Evolutionary conservation across 2,888 invertebrate species (phyloP).

Genomic region (Nephrotoma flavescens): DNA sequence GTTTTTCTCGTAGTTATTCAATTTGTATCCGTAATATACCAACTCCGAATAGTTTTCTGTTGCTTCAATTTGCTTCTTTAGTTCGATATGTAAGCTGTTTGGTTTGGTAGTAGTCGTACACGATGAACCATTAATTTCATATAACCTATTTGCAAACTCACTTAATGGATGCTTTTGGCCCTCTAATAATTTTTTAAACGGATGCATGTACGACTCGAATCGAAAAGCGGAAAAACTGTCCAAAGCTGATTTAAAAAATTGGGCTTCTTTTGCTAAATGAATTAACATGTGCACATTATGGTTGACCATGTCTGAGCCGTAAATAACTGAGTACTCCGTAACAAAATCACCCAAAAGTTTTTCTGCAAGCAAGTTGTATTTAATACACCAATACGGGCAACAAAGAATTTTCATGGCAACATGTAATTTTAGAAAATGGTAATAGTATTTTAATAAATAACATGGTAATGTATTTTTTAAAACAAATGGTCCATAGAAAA

Average conservation of each 20-base stretch:
- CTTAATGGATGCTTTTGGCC: too few species aligned
- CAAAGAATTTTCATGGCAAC: not conserved
- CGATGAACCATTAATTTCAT: too few species aligned
- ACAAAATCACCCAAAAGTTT: not conserved
- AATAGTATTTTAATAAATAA: not conserved
- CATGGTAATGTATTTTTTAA: not conserved
- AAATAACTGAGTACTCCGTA: not conserved
- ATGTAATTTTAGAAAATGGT: not conserved
- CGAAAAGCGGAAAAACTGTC: too few species aligned
- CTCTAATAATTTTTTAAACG: not conserved
- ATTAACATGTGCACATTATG: not conserved
- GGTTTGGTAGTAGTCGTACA: too few species aligned
- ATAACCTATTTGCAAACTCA: too few species aligned
- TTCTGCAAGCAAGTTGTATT: not conserved
- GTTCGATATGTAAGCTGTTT: too few species aligned
- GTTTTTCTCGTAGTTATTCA: too few species aligned
- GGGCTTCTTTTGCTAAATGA: not conserved
- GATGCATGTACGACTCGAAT: not conserved
- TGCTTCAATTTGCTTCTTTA: too few species aligned
- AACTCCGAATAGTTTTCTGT: too few species aligned
- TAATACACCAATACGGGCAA: not conserved
- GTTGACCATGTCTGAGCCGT: not conserved
- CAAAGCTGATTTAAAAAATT: too few species aligned
- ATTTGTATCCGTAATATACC: too few species aligned
- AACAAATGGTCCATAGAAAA: not conserved